These are phyloP conservation scores for Carduelis carduelis DNA, from an alignment of 2,797 vertebrate species.

Conservation along the genomic window DNA sequence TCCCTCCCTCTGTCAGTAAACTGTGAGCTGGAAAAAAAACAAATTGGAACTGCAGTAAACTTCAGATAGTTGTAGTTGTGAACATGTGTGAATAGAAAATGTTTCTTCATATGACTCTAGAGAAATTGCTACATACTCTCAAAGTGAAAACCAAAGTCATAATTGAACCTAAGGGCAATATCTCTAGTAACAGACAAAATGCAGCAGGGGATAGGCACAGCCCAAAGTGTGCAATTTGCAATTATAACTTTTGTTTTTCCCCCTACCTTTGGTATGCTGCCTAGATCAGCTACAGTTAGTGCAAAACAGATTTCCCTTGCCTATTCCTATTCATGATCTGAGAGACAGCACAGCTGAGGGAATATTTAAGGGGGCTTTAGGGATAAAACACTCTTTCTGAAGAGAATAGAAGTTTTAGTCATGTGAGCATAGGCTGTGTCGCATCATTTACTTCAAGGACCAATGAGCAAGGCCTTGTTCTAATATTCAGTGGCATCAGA, in stretches of 20 bases:
- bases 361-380: background rate
- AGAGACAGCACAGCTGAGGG: background rate
- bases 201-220: background rate
- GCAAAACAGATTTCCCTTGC: background rate
- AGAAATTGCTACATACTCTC: background rate
- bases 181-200: background rate
- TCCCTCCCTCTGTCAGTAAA: background rate
- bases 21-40: background rate
- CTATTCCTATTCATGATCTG: background rate
- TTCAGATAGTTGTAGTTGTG: background rate
- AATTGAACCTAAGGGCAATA: background rate
- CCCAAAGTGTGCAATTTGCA: background rate
- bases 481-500: background rate
- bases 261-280: rapidly evolving
- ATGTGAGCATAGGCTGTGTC: rapidly evolving
- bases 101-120: background rate
- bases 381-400: background rate
- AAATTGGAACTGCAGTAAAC: background rate
- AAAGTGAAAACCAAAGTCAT: background rate
- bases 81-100: background rate
- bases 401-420: background rate
- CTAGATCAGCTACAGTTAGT: background rate
- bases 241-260: background rate
- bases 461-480: background rate
- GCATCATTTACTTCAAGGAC: rapidly evolving